Evolutionary conservation across 2,113 vertebrate species (phyloP).

Genomic region (Pantherophis guttatus): DNA sequence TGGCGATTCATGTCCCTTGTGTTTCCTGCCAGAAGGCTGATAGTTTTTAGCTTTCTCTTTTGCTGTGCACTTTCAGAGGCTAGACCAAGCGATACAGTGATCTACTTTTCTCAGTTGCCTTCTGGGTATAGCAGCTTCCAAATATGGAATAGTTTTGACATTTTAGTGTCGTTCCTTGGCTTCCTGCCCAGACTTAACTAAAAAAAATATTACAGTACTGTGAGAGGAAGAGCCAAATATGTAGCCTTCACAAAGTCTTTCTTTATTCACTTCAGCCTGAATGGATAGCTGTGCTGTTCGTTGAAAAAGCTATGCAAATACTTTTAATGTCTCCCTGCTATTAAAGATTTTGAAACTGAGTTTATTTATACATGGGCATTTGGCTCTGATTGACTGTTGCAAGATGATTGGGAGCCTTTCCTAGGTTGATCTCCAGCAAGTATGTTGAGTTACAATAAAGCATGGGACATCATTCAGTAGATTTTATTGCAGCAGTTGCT

Average conservation of each 20-base stretch:
- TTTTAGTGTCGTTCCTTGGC: constrained; percentile 53
- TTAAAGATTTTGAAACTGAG: background rate
- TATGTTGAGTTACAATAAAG: background rate
- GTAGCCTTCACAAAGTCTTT: constrained; percentile 37
- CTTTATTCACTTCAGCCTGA: constrained; percentile 40
- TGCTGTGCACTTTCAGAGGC: constrained; percentile 8
- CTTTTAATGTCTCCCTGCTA: background rate
- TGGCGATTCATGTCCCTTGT: background rate
- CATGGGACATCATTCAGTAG: background rate
- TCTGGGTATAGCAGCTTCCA: constrained; percentile 54
- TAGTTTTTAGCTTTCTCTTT: constrained; percentile 8
- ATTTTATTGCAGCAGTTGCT: background rate
- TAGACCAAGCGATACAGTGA: background rate
- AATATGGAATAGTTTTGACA: constrained; percentile 57
- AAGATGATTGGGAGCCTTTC: constrained; percentile 9
- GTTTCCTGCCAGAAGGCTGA: constrained; percentile 9
- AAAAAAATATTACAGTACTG: constrained; percentile 9
- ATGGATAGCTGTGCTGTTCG: constrained; percentile 39
- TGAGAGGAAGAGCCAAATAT: constrained; percentile 41
- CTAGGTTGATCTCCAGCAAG: background rate
- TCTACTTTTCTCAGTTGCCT: constrained; percentile 48
- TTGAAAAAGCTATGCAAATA: background rate
- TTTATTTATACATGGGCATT: background rate
- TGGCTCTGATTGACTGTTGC: constrained; percentile 17
- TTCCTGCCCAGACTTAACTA: constrained; percentile 24